A percentile compares a stretch with the other conserved stretches of the same genome.
Evolutionary conservation across 2,888 invertebrate species (phyloP).

Genomic region (Folsomia candida): DNA sequence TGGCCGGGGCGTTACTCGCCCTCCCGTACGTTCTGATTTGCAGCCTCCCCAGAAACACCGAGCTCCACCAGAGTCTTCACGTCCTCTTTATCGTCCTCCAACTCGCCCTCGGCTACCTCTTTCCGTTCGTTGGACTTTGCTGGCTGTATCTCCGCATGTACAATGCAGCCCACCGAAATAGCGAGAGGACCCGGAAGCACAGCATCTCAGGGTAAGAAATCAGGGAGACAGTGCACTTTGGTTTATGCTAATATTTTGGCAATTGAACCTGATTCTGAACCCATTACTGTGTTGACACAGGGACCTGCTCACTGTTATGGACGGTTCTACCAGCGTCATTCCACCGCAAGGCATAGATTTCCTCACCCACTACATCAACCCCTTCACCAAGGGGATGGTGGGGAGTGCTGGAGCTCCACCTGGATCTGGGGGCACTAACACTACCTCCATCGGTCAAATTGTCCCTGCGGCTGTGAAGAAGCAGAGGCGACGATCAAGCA

Average conservation of each 20-base stretch:
- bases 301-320: constrained; percentile 50
- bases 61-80: constrained; percentile 51
- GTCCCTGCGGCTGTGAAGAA: constrained; percentile 43
- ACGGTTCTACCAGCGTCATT: constrained; percentile 49
- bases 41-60: constrained; percentile 50
- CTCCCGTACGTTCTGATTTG: constrained; percentile 51
- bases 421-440: constrained; percentile 11
- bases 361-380: constrained; percentile 51
- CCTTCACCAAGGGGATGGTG: constrained; percentile 48
- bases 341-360: constrained; percentile 51
- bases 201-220: constrained; percentile 52
- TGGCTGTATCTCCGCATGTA: constrained; percentile 58
- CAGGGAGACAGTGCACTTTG: too few species aligned
- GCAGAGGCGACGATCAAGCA: constrained; percentile 54
- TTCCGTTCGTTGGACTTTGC: constrained; percentile 57
- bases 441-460: constrained; percentile 25
- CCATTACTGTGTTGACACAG: constrained; percentile 29
- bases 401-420: constrained; percentile 34
- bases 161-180: constrained; percentile 57
- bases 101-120: constrained; percentile 56
- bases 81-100: constrained; percentile 54
- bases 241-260: background rate
- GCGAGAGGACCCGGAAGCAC: constrained; percentile 57
- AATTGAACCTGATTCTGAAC: background rate
- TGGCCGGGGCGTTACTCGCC: constrained; percentile 54